Evolutionary conservation across 2,797 vertebrate species (phyloP), one percentile per base, ranked within the genome.

Genomic region (Oreochromis mossambicus): DNA sequence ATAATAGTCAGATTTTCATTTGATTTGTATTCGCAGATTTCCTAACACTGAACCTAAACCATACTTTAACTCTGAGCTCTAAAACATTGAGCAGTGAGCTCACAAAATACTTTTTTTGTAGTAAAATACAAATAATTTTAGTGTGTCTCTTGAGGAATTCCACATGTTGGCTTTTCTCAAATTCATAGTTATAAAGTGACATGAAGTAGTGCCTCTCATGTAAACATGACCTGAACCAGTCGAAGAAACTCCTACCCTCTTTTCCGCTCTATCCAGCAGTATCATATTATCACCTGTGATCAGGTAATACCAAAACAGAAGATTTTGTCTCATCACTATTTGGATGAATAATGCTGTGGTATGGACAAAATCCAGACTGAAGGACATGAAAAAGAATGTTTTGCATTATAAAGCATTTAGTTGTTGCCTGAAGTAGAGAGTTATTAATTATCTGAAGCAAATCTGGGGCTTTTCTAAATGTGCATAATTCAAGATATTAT

Each of bases 31-130:
- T 24, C 0, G 1, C 63, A 68, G 63, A 66, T 38, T 70, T 46
- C 38, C 38, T 26, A 17, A 70, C 41, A 26, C 41, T 46, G 6
- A 70, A 26, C 6, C 41, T 46, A 5, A 73, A 29, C 24, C 41
- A 70, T 5, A 3, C 41, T 46, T 26, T 17, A 29, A 12, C 66
- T 73, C 41, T 19, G 21, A 29, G 41, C 41, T 46, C 66, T 46
- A 29, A 48, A 73, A 73, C 8, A 0, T 0, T 19, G 14, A 3
- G 6, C 8, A 19, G 3, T 46, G 1, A 73, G 38, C 21, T 1
- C 63, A 24, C 43, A 68, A 43, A 70, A 1, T 0, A 70, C 8
- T n/a, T 63, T 63, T 63, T n/a, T n/a, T 12, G 32, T 5, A 3
- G 58, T 63, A 63, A n/a, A 36, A 63, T 13, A 36, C 10, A 63